phyloP scores from a whole-genome alignment of 2,888 invertebrate genomes.

The Lagria hirta region DNA sequence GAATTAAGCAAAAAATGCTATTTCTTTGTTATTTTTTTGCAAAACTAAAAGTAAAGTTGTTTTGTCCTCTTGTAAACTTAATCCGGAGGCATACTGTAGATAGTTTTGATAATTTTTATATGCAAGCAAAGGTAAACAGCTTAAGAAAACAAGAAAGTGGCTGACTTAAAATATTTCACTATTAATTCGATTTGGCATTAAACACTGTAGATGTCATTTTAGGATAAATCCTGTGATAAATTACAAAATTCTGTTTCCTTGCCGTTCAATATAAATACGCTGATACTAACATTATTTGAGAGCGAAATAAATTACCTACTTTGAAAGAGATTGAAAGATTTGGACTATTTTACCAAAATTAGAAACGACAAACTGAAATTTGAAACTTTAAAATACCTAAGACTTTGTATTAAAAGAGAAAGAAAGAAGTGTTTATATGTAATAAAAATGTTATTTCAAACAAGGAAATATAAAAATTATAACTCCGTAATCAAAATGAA shows the following conservation, averaged over 20 bases:
- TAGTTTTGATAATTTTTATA: too few relatives aligned
- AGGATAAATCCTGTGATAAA: constrained; percentile 26
- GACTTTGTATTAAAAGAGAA: too few relatives aligned
- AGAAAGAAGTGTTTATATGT: constrained; percentile 14
- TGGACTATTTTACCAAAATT: too few relatives aligned
- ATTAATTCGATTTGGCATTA: constrained; percentile 27
- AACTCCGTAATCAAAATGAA: constrained; percentile 24
- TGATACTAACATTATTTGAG: constrained; percentile 18
- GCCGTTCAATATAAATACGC: constrained; percentile 18
- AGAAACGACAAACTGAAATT: not conserved
- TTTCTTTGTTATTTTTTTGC: too few relatives aligned
- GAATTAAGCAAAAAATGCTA: too few relatives aligned
- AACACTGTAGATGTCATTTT: constrained; percentile 25
- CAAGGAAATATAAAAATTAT: constrained; percentile 19
- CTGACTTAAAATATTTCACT: constrained; percentile 25
- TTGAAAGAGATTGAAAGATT: constrained; percentile 10
- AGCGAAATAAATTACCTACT: constrained; percentile 17
- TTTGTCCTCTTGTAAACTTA: too few relatives aligned
- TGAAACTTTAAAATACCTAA: too few relatives aligned
- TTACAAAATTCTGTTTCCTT: constrained; percentile 24
- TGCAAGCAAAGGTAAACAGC: too few relatives aligned
- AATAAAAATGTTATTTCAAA: constrained; percentile 19
- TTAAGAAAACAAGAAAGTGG: constrained; percentile 12
- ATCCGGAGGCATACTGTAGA: too few relatives aligned
- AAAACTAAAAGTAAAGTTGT: too few relatives aligned